Evolutionary conservation across 2,113 vertebrate genomes (phyloP), one percentile per base, ranked within the genome.

Genomic region (Engystomops pustulosus): DNA sequence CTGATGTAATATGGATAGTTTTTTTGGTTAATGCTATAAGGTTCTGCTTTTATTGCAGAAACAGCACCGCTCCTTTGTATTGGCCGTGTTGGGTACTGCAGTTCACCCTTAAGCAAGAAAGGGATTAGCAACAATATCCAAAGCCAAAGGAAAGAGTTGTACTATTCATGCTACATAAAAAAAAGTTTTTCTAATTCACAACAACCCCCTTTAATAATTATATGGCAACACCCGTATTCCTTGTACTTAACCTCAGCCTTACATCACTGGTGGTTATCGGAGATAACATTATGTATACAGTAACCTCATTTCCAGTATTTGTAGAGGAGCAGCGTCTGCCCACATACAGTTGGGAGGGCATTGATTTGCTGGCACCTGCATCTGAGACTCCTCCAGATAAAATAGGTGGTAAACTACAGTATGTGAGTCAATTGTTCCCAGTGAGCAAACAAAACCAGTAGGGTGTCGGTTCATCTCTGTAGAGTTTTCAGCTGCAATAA

Each of bases 311-410:
- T 32, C 0, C 27, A 67, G 36, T 67, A 15, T 20, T 36, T 34
- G 17, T 12, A 7, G 32, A 47, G 23, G 41, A n/a, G 69, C 34
- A 23, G 8, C 36, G 11, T 75, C 44, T 75, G 44, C 27, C n/a
- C 30, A 53, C 51, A 53, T 81, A 23, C 75, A 89, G 88, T 89
- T 88, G 88, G 91, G 93, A 93, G 18, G 94, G 93, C 91, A 94
- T 91, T 93, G 92, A 94, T 94, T 94, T 94, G 93, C 18, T 2
- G 91, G 91, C 91, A 92, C 92, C 91, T 93, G 91, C 93, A 90
- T 92, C 92, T 93, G 92, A 88, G 91, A 89, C 92, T 94, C 93
- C 89, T 92, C 89, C 90, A 91, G 90, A 90, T 88, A 91, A 93
- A 94, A 91, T 93, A 93, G 92, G 91, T 92, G 88, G 88, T 88